Conservation (phyloP, 2,888 invertebrate genomes). For the Chrysodeixis includens region DNA sequence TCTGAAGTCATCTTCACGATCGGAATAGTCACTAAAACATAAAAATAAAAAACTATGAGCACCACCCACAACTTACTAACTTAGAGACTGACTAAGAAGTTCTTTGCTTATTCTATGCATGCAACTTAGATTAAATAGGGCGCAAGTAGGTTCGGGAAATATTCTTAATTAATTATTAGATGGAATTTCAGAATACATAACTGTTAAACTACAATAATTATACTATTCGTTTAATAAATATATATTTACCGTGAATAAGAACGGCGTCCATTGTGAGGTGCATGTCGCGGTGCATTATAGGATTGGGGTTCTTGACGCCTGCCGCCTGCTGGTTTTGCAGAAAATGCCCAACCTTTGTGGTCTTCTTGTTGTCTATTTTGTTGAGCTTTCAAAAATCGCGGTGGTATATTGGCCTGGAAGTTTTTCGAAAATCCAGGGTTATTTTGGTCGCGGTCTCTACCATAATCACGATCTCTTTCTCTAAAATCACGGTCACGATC, state of each 20-base stretch:
- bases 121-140: no score
- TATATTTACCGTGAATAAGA: slow-evolving; percentile 86
- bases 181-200: no score
- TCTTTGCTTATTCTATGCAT: no score
- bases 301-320: slow-evolving; percentile 79
- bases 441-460: slow-evolving; percentile 86
- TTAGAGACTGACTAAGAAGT: no score
- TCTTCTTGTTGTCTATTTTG: slow-evolving; percentile 87
- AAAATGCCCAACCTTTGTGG: slow-evolving; percentile 84
- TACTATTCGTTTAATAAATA: no score
- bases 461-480: slow-evolving; percentile 75
- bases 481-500: slow-evolving; percentile 75
- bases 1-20: slow-evolving; percentile 84
- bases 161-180: no score
- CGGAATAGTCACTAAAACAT: slow-evolving; percentile 83
- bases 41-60: slow-evolving; percentile 24
- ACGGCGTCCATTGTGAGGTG: slow-evolving; percentile 81
- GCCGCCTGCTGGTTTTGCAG: slow-evolving; percentile 79
- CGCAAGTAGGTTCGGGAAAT: no score
- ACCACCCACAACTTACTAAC: not conserved
- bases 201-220: no score
- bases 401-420: slow-evolving; percentile 95
- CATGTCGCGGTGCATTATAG: slow-evolving; percentile 82
- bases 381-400: slow-evolving; percentile 95
- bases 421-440: slow-evolving; percentile 92